phyloP scores from a whole-genome alignment of 2,888 invertebrate genomes.

The Agonopterix arenella region DNA sequence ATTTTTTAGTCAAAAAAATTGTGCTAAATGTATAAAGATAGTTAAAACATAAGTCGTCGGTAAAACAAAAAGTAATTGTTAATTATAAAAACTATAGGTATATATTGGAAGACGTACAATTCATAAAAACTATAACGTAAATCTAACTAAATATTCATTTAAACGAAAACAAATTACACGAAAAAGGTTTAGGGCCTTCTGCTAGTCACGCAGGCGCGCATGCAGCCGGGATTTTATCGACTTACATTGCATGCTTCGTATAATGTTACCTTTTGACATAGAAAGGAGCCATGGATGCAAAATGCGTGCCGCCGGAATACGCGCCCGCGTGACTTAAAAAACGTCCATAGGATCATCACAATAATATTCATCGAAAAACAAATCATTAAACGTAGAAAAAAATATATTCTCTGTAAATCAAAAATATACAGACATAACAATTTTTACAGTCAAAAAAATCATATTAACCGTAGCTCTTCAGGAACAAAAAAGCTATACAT shows the following conservation, averaged over 20 bases:
- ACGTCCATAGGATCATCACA: conserved; percentile 8
- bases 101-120: conserved; percentile 60
- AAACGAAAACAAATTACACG: conserved; percentile 18
- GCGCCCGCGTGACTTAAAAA: no score
- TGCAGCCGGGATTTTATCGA: no score
- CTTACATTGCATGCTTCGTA: no score
- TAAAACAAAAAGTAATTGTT: conserved; percentile 22
- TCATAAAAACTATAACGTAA: conserved; percentile 33
- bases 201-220: no score
- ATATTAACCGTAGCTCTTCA: conserved; percentile 11
- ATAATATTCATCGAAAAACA: conserved; percentile 15
- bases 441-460: conserved; percentile 15
- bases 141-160: conserved; percentile 15
- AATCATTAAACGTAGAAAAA: conserved; percentile 25
- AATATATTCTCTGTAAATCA: conserved; percentile 43
- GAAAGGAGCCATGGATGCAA: no score
- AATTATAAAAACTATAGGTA: conserved; percentile 34
- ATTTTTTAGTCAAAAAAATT: conserved; percentile 49
- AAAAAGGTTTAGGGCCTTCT: conserved; percentile 4
- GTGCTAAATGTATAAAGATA: conserved; percentile 42
- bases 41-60: conserved; percentile 31
- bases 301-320: no score
- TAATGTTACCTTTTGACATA: no score
- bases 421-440: conserved; percentile 65
- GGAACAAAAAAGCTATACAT: not conserved